These are phyloP conservation scores for Scomber scombrus DNA, from an alignment of 2,113 vertebrate genomes.

Conservation along the genomic window DNA sequence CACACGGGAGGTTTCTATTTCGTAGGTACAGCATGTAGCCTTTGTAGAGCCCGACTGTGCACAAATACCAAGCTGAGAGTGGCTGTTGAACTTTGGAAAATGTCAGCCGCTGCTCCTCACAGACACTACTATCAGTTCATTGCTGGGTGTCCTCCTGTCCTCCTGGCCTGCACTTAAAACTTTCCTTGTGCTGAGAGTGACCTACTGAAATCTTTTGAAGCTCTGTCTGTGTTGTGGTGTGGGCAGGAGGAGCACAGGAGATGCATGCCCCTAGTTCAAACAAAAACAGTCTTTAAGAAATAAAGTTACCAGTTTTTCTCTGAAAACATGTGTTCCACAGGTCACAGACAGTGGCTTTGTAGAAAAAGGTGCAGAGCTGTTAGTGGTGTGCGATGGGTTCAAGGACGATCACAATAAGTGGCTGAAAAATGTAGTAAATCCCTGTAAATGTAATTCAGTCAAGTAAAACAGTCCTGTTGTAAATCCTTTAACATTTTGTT, in stretches of 20 bases:
- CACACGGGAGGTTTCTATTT: conserved; percentile 50
- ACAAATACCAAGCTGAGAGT: conserved; percentile 81
- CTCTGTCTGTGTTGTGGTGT: conserved; percentile 9
- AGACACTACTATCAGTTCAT: conserved; percentile 57
- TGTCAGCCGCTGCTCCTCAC: conserved; percentile 74
- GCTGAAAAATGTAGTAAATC: background rate
- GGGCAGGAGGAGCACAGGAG: conserved; percentile 18
- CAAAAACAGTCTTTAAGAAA: conserved; percentile 29
- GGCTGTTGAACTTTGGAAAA: conserved; percentile 82
- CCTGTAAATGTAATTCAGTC: background rate
- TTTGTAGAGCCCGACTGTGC: conserved; percentile 70
- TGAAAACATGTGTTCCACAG: conserved; percentile 16
- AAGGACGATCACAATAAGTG: background rate
- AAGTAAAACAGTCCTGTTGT: background rate
- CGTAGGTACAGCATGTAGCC: conserved; percentile 71
- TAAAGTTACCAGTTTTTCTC: conserved; percentile 25
- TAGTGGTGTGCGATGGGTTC: background rate
- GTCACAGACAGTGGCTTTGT: background rate
- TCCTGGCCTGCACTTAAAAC: conserved; percentile 54
- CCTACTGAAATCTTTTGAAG: conserved; percentile 75
- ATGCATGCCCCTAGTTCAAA: conserved; percentile 53
- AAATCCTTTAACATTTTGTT: conserved; percentile 14
- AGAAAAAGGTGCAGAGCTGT: conserved; percentile 24
- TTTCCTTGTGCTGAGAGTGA: conserved; percentile 60
- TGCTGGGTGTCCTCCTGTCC: conserved; percentile 54